phyloP scores from a whole-genome alignment of 2,888 invertebrate species.

The Sinelater perroti region DNA sequence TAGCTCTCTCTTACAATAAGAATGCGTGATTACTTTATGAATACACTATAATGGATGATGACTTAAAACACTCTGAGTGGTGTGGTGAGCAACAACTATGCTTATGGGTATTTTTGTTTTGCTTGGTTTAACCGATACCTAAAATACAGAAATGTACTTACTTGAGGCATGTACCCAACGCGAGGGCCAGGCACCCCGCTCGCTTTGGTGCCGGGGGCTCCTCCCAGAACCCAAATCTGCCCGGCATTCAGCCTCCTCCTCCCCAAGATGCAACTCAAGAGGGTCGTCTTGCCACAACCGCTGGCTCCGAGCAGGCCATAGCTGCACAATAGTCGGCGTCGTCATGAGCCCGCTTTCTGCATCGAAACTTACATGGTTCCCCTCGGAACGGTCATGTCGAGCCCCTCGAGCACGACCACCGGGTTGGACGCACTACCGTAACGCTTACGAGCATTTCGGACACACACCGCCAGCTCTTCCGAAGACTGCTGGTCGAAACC shows the following conservation, averaged over 20 bases:
- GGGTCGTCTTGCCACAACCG: slow-evolving; percentile 90
- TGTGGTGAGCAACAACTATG: too few relatives aligned
- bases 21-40: too few relatives aligned
- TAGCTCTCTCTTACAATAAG: too few relatives aligned
- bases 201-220: slow-evolving; percentile 81
- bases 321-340: slow-evolving; percentile 62
- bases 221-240: slow-evolving; percentile 85
- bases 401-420: slow-evolving; percentile 82
- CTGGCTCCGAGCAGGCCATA: slow-evolving; percentile 90
- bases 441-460: slow-evolving; percentile 82
- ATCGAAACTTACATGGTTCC: slow-evolving; percentile 65
- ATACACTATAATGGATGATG: too few relatives aligned
- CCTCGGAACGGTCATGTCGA: slow-evolving; percentile 92
- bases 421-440: slow-evolving; percentile 84
- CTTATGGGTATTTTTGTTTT: too few relatives aligned
- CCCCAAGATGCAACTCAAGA: slow-evolving; percentile 87
- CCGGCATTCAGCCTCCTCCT: slow-evolving; percentile 81
- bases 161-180: slow-evolving; percentile 89
- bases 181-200: slow-evolving; percentile 89
- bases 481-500: too few relatives aligned
- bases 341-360: too few relatives aligned
- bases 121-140: too few relatives aligned
- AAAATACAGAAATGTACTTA: slow-evolving; percentile 57
- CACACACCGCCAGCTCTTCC: slow-evolving; percentile 81
- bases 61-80: too few relatives aligned